Conservation (phyloP, 2,113 vertebrate species). For the Ramphastos sulfuratus region DNA sequence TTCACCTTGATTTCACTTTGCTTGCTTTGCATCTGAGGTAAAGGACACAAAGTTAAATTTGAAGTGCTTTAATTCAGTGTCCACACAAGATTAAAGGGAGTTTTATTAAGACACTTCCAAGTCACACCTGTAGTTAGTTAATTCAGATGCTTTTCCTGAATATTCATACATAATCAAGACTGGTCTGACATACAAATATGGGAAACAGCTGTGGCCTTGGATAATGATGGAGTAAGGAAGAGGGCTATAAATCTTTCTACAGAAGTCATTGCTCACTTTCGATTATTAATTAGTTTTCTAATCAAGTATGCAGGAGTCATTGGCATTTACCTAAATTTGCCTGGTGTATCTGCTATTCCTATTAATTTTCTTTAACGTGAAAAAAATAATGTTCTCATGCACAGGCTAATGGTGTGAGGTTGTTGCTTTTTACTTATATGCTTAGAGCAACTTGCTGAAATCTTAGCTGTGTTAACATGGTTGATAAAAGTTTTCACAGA, state of each 20-base stretch:
- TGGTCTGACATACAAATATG: not conserved
- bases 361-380: not conserved
- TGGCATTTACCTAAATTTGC: constrained; percentile 23
- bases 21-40: not conserved
- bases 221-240: not conserved
- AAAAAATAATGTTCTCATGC: not conserved
- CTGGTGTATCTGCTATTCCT: not conserved
- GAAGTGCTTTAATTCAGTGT: not conserved
- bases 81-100: not conserved
- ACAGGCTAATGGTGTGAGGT: not conserved
- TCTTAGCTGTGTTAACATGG: not conserved
- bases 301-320: not conserved
- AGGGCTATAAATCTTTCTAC: constrained; percentile 4
- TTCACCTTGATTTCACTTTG: not conserved
- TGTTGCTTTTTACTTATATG: not conserved
- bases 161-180: not conserved
- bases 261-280: not conserved
- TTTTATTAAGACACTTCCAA: not conserved
- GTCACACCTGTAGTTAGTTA: not conserved
- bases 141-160: not conserved
- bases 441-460: not conserved
- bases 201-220: not conserved
- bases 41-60: not conserved
- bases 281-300: constrained; percentile 23
- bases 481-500: not conserved